A percentile compares a stretch with the other conserved stretches of the same genome.
phyloP scores from a whole-genome alignment of 1,140 invertebrate genomes.

The Phymorhynchus buccinoides region DNA sequence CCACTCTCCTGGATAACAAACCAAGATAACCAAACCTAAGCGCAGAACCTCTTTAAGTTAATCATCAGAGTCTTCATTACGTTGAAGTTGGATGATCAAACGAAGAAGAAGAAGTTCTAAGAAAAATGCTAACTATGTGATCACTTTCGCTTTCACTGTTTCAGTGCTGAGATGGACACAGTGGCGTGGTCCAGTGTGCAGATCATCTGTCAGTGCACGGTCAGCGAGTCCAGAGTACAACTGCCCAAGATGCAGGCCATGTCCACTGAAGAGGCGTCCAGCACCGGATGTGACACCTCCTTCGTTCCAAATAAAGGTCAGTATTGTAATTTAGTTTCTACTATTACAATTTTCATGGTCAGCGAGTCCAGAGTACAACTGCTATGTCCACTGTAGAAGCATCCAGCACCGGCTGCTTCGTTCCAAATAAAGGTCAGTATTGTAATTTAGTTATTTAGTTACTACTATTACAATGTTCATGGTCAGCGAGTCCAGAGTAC shows the following conservation, averaged over 20 bases:
- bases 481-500: constrained; percentile 81
- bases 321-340: too few species aligned
- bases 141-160: constrained; percentile 26
- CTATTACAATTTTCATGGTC: too few species aligned
- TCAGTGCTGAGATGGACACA: constrained; percentile 85
- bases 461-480: too few species aligned
- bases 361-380: too few species aligned
- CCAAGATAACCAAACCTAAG: too few species aligned
- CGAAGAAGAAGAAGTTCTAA: too few species aligned
- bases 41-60: too few species aligned
- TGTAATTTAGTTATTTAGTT: too few species aligned
- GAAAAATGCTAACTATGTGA: too few species aligned
- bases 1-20: too few species aligned
- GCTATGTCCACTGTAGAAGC: constrained; percentile 64
- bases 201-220: constrained; percentile 92
- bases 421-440: constrained; percentile 80
- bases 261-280: constrained; percentile 64
- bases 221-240: constrained; percentile 80
- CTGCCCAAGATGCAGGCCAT: constrained; percentile 66
- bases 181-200: constrained; percentile 96
- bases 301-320: constrained; percentile 84
- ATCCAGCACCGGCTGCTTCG: constrained; percentile 76
- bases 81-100: too few species aligned
- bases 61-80: too few species aligned
- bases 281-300: constrained; percentile 80